phyloP scores from a whole-genome alignment of 2,113 vertebrate genomes.

The Sciurus niger region DNA sequence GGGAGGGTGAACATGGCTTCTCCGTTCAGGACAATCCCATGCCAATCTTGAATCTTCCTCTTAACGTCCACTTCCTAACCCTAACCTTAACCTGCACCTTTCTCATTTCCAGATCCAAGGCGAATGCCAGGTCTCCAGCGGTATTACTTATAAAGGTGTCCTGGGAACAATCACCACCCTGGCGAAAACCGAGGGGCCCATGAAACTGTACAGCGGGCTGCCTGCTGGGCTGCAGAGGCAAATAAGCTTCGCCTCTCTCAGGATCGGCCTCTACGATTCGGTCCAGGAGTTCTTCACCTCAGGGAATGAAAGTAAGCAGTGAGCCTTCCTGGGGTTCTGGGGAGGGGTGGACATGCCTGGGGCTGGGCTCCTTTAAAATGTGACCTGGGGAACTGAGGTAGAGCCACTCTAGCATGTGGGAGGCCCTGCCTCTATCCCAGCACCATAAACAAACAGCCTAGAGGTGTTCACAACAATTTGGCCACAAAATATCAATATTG shows the following conservation, averaged over 20 bases:
- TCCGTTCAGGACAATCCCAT: neutral
- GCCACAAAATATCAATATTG: neutral
- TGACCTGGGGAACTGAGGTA: too few relatives aligned
- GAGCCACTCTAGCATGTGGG: neutral
- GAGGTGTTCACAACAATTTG: neutral
- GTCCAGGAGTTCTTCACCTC: slow-evolving; percentile 91
- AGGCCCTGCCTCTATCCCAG: neutral
- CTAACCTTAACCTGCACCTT: neutral
- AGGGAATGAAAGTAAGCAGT: slow-evolving; percentile 88
- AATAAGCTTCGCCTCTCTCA: slow-evolving; percentile 92
- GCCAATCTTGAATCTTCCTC: neutral
- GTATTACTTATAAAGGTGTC: slow-evolving; percentile 91
- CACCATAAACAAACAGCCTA: neutral
- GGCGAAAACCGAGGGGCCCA: slow-evolving; percentile 90
- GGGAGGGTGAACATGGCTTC: neutral
- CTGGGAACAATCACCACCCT: slow-evolving; percentile 93
- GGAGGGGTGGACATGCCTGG: neutral
- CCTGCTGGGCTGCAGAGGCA: slow-evolving; percentile 93
- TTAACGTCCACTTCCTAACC: neutral
- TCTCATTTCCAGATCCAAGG: slow-evolving; percentile 91
- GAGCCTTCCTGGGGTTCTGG: too few relatives aligned
- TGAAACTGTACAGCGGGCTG: slow-evolving; percentile 92
- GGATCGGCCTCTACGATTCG: slow-evolving; percentile 93
- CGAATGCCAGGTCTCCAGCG: slow-evolving; percentile 82
- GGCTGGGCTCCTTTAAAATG: neutral